Percentiles rank a stretch among this genome's conserved stretches.
Conservation (phyloP, 2,113 vertebrate genomes). For the Ginglymostoma cirratum region DNA sequence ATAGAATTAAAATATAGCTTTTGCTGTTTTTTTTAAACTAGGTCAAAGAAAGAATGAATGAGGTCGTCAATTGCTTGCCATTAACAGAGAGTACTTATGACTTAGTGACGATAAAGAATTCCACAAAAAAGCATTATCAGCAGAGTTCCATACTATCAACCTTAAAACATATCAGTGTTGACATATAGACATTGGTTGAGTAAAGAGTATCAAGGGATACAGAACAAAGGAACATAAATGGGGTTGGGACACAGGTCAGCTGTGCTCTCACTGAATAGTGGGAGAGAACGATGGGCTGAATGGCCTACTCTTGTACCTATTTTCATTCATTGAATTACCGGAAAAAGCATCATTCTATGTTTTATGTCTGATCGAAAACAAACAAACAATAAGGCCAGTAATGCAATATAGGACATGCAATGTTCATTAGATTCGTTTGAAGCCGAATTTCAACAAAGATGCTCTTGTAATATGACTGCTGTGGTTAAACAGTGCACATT, state of each 20-base stretch:
- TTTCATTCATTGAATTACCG: not conserved
- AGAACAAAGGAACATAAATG: not conserved
- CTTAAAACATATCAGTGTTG: not conserved
- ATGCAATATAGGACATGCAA: not conserved
- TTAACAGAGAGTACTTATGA: constrained; percentile 11
- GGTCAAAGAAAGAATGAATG: not conserved
- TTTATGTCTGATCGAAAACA: not conserved
- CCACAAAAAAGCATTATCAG: constrained; percentile 3
- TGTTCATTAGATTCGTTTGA: not conserved
- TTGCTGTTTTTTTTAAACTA: not conserved
- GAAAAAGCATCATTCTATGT: not conserved
- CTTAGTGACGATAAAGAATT: not conserved
- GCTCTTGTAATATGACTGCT: not conserved
- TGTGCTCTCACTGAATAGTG: not conserved
- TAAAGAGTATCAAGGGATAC: not conserved
- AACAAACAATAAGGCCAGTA: not conserved
- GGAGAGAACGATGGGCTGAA: not conserved
- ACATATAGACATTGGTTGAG: not conserved
- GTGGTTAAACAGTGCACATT: not conserved
- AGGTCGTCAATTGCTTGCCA: constrained; percentile 5
- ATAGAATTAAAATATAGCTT: not conserved
- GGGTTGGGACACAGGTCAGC: not conserved
- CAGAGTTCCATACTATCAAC: not conserved
- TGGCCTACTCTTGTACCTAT: not conserved
- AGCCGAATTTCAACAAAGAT: not conserved